Base-by-base conservation (phyloP, 2,113 vertebrate species). In the Thunnus thynnus region DNA sequence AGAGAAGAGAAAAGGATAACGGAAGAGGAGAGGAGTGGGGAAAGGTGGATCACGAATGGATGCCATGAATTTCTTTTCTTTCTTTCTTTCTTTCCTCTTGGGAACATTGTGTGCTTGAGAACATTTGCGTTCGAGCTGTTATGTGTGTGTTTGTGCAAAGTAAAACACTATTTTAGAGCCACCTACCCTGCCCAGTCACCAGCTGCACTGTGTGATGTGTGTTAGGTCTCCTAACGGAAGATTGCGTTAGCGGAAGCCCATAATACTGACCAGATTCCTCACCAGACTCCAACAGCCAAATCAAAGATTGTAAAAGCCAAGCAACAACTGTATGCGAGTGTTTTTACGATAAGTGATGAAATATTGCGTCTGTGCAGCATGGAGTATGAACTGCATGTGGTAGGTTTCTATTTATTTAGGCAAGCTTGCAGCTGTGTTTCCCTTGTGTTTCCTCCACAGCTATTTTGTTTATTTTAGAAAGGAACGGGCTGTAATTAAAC, bases 241-340 rank as follows among this genome's bases (percentile, higher is more conserved):
- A 88, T 73, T 91, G 88, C 75, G 36, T 89, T 87, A 85, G 87
- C 68, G 46, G 90, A 92, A 92, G 84, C 78, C 85, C 32, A 51
- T 91, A 91, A 93, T 69, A 85, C 86, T 67, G 80, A 87, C 82
- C 91, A 91, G 85, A 93, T 83, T 92, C 73, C 80, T 78, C 78
- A 74, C 56, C 74, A 60, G 73, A 76, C 55, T 78, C 64, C 52
- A 51, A 54, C 77, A 82, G 89, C 84, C 88, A 92, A 90, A 91
- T 88, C 62, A 91, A 89, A 88, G 84, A 88, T 71, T 64, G 82
- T 88, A 92, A 92, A 93, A 85, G 27, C 78, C 48, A 12, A 87
- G 82, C 66, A 84, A 81, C 67, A 90, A 88, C 57, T 77, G 50
- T 55, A 60, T 13, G 52, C 85, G 68, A 86, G 78, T 48, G 48